Evolutionary conservation across 2,113 vertebrate species (phyloP).

Genomic region (Archocentrus centrarchus): DNA sequence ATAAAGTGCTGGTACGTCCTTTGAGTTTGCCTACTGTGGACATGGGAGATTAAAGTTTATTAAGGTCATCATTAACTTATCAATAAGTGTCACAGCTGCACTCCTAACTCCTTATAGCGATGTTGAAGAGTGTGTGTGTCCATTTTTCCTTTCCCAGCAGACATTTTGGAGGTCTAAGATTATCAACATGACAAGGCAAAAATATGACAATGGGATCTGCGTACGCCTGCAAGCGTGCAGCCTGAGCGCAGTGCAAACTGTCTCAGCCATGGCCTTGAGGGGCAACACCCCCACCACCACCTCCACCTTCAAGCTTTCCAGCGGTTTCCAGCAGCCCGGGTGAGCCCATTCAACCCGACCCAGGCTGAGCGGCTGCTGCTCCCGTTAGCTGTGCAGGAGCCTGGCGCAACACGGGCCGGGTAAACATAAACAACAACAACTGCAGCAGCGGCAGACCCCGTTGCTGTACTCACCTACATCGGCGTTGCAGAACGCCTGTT

Average conservation of each 20-base stretch:
- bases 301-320: conserved; percentile 27
- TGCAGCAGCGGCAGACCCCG: conserved; percentile 8
- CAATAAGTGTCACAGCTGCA: background rate
- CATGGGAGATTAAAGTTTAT: background rate
- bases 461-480: conserved; percentile 88
- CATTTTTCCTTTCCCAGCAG: background rate
- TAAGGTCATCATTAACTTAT: background rate
- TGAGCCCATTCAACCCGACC: background rate
- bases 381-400: background rate
- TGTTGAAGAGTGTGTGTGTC: background rate
- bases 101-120: background rate
- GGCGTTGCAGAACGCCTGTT: conserved; percentile 97
- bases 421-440: conserved; percentile 47
- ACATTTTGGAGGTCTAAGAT: background rate
- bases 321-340: conserved; percentile 21
- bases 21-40: background rate
- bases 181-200: conserved; percentile 4
- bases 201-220: background rate
- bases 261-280: conserved; percentile 52
- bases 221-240: conserved; percentile 10
- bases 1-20: background rate
- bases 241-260: conserved; percentile 9
- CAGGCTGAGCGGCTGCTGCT: background rate
- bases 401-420: conserved; percentile 20
- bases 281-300: conserved; percentile 28